Evolutionary conservation across 1,140 invertebrate species (phyloP).

Genomic region (Listronotus bonariensis): DNA sequence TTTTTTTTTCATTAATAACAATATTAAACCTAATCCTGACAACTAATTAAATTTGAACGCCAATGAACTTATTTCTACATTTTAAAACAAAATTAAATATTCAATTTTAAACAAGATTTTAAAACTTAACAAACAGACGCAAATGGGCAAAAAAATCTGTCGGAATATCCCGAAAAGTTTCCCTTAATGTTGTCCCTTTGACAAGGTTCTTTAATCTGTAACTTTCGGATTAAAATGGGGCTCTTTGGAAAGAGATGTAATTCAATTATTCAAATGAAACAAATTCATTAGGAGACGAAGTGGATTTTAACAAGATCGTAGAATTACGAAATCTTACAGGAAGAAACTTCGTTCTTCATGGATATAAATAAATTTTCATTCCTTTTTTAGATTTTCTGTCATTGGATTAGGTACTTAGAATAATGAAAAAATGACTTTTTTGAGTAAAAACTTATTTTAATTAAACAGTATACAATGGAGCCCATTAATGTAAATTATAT

Average conservation of each 20-base stretch:
- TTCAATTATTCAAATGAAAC: constrained; percentile 41
- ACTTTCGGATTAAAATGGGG: constrained; percentile 33
- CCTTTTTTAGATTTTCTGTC: background rate
- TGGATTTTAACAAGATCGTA: constrained; percentile 38
- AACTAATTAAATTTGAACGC: too few species aligned
- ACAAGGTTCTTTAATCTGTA: constrained; percentile 32
- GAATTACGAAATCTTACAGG: constrained; percentile 23
- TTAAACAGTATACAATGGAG: too few species aligned
- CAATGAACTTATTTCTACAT: too few species aligned
- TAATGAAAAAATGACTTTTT: constrained; percentile 11
- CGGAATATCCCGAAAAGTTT: constrained; percentile 6
- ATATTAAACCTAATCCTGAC: too few species aligned
- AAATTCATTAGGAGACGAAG: constrained; percentile 38
- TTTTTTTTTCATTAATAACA: too few species aligned
- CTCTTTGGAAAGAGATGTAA: constrained; percentile 31
- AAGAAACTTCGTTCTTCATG: constrained; percentile 12
- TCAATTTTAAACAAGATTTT: background rate
- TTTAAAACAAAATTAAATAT: too few species aligned
- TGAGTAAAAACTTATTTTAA: too few species aligned
- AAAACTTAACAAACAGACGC: constrained; percentile 4
- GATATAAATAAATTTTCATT: constrained; percentile 11
- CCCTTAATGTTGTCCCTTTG: constrained; percentile 21
- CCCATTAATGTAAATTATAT: too few species aligned
- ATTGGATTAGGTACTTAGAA: constrained; percentile 19
- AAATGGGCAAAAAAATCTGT: constrained; percentile 14